These are phyloP conservation scores for Nannoperca australis DNA, from an alignment of 2,797 vertebrate genomes.

Conservation along the genomic window DNA sequence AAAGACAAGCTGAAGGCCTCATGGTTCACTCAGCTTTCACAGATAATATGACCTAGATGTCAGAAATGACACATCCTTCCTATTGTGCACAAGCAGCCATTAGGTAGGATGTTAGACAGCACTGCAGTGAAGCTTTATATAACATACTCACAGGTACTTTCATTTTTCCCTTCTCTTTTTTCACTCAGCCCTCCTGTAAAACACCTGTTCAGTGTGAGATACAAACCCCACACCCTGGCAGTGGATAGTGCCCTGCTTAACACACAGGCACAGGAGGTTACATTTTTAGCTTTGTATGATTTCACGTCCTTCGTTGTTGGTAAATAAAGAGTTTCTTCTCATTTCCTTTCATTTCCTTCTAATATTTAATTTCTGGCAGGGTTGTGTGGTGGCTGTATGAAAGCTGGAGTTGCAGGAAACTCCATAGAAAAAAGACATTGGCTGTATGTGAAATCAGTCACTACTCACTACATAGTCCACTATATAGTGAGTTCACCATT, in stretches of 20 bases:
- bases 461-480: too few relatives aligned
- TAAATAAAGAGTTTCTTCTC: background rate
- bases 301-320: background rate
- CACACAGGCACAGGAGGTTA: background rate
- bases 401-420: background rate
- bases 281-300: background rate
- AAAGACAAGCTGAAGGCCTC: slow-evolving; percentile 52
- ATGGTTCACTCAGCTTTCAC: slow-evolving; percentile 31
- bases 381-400: background rate
- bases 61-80: slow-evolving; percentile 61
- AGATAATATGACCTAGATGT: slow-evolving; percentile 64
- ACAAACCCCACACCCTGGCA: background rate
- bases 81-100: slow-evolving; percentile 37
- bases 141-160: slow-evolving; percentile 1
- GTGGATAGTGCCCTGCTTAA: background rate
- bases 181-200: background rate
- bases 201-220: background rate
- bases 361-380: background rate
- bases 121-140: slow-evolving; percentile 27
- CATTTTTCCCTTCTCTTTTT: background rate
- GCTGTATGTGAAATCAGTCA: too few relatives aligned
- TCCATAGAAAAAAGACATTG: background rate
- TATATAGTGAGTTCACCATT: too few relatives aligned
- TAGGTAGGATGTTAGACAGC: slow-evolving; percentile 28
- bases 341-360: too few relatives aligned